These are phyloP conservation scores for Pollicipes pollicipes DNA, from an alignment of 1,140 invertebrate genomes.

Conservation along the genomic window DNA sequence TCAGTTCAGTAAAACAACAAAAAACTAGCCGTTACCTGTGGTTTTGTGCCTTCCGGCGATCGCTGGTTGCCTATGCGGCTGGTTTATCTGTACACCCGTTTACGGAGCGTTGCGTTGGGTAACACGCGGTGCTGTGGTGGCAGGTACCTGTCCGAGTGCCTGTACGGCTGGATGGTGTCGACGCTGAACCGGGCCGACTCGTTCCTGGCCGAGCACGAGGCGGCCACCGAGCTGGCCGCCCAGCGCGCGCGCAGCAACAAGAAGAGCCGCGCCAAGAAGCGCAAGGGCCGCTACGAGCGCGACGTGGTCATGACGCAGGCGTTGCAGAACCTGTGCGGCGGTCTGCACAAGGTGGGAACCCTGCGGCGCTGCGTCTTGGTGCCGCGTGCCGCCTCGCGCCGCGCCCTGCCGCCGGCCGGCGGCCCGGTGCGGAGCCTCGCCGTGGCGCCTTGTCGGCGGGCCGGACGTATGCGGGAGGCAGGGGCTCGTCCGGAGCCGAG, in stretches of 20 bases:
- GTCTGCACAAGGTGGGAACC: slow-evolving; percentile 66
- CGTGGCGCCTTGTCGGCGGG: not conserved
- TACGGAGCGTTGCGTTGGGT: too few relatives aligned
- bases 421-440: not conserved
- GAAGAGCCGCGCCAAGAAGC: slow-evolving; percentile 41
- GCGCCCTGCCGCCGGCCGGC: not conserved
- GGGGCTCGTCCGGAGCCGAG: too few relatives aligned
- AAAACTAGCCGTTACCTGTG: too few relatives aligned
- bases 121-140: too few relatives aligned
- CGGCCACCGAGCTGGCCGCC: slow-evolving; percentile 27
- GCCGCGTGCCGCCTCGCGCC: not conserved
- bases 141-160: slow-evolving; percentile 84
- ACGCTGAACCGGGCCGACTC: slow-evolving; percentile 73
- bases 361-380: not conserved
- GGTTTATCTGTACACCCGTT: too few relatives aligned
- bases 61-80: too few relatives aligned
- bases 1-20: too few relatives aligned
- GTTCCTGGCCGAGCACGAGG: slow-evolving; percentile 58
- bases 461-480: too few relatives aligned
- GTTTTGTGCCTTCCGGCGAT: too few relatives aligned
- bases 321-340: slow-evolving; percentile 80
- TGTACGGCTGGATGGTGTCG: slow-evolving; percentile 83
- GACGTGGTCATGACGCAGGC: slow-evolving; percentile 77
- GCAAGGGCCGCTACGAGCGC: slow-evolving; percentile 52
- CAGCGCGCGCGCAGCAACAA: slow-evolving; percentile 21